A percentile compares a stretch with the other conserved stretches of the same genome.
Evolutionary conservation across 1,140 invertebrate genomes (phyloP).

Genomic region (Centruroides sculpturatus): DNA sequence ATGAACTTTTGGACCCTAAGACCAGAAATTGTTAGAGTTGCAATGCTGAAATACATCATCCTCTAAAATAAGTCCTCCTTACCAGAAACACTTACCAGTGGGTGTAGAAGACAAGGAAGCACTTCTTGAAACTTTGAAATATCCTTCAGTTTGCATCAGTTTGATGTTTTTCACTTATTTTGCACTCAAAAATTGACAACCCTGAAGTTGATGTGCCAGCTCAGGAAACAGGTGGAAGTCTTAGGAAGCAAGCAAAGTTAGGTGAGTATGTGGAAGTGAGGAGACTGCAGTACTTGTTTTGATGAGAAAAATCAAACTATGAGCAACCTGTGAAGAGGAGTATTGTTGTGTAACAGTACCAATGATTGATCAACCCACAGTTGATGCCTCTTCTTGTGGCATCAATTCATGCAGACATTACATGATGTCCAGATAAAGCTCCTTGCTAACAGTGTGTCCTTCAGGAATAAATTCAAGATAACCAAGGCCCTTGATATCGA

Average conservation of each 20-base stretch:
- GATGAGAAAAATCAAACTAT: background rate
- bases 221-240: background rate
- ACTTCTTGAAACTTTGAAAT: background rate
- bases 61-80: background rate
- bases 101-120: background rate
- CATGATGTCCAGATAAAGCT: slow-evolving; percentile 9
- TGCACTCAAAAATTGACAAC: background rate
- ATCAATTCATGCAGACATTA: background rate
- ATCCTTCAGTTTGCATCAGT: background rate
- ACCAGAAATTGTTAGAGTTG: background rate
- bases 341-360: background rate
- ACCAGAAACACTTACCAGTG: background rate
- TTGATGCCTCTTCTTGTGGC: background rate
- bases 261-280: background rate
- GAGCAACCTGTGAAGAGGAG: background rate
- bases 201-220: background rate
- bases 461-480: slow-evolving; percentile 11
- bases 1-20: background rate
- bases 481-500: slow-evolving; percentile 6
- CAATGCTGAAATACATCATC: background rate
- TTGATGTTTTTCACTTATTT: background rate
- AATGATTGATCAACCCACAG: background rate
- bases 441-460: slow-evolving; percentile 11
- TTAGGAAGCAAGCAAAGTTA: background rate
- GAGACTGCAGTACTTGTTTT: background rate